A percentile compares a stretch with the other conserved stretches of the same genome.
These are phyloP conservation scores for Coronaproctus castanopsis DNA, from an alignment of 2,888 invertebrate species.

Conservation along the genomic window DNA sequence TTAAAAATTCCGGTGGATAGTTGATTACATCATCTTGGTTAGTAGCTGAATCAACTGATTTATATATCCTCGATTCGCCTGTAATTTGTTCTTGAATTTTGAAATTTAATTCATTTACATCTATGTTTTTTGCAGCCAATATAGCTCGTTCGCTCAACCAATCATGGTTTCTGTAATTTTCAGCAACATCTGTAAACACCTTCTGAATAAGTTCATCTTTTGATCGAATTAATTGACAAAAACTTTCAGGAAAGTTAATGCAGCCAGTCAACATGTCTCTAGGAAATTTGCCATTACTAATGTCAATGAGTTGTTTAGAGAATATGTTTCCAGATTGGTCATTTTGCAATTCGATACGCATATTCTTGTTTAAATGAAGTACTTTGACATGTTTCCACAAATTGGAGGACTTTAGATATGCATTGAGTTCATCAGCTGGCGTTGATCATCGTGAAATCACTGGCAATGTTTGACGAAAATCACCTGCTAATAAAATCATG, in stretches of 20 bases:
- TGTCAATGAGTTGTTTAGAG: background rate
- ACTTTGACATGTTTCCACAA: background rate
- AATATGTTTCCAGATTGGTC: background rate
- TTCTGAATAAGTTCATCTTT: background rate
- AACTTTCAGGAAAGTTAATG: background rate
- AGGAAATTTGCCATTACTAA: background rate
- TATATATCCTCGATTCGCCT: background rate
- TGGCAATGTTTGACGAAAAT: background rate
- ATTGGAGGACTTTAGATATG: background rate
- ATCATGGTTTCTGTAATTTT: background rate
- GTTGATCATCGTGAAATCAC: background rate
- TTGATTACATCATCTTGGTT: background rate
- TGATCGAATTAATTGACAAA: background rate
- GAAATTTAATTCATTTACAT: background rate
- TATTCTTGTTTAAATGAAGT: background rate
- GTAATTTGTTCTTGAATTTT: background rate
- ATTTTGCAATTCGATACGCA: background rate
- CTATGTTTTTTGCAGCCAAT: background rate
- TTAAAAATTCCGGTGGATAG: background rate
- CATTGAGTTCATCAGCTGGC: background rate
- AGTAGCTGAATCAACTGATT: background rate
- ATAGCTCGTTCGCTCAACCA: background rate
- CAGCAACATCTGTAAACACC: background rate
- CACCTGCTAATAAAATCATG: background rate
- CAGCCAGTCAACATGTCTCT: background rate